Conservation (phyloP, 2,113 vertebrate genomes). For the Rhinoptilus africanus region DNA sequence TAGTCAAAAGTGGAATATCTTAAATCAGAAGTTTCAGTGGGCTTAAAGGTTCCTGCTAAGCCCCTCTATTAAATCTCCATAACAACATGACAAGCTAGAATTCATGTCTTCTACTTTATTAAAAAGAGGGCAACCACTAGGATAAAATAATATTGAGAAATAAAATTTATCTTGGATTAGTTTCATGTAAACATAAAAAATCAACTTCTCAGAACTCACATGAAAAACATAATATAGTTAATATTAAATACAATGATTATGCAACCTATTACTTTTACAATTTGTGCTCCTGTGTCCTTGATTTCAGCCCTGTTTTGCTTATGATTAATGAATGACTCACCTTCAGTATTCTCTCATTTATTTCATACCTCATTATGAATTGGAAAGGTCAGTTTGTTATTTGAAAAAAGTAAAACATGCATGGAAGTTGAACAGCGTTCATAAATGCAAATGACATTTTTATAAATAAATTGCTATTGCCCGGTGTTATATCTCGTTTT, state of each 20-base stretch:
- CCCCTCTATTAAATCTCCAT: slow-evolving; percentile 11
- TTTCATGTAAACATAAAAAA: slow-evolving; percentile 42
- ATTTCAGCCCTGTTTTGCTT: slow-evolving; percentile 67
- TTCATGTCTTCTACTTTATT: background rate
- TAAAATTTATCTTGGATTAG: slow-evolving; percentile 67
- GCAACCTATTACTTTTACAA: slow-evolving; percentile 62
- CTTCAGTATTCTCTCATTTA: slow-evolving; percentile 75
- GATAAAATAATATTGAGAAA: slow-evolving; percentile 49
- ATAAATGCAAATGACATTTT: background rate
- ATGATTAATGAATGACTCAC: slow-evolving; percentile 82
- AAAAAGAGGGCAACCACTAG: background rate
- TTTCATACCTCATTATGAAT: slow-evolving; percentile 82
- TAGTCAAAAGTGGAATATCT: background rate
- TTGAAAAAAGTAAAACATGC: slow-evolving; percentile 49
- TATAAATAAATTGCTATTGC: background rate
- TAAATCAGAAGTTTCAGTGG: slow-evolving; percentile 30
- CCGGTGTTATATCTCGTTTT: background rate
- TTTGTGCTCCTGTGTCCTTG: slow-evolving; percentile 51
- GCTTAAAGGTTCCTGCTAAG: background rate
- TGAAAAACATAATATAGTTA: slow-evolving; percentile 72
- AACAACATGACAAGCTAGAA: background rate
- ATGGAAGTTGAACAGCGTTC: background rate
- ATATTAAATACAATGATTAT: slow-evolving; percentile 75
- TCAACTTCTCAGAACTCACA: slow-evolving; percentile 59
- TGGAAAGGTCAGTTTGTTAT: slow-evolving; percentile 60